A percentile compares a stretch with the other conserved stretches of the same genome.
Evolutionary conservation across 2,888 invertebrate genomes (phyloP).

Genomic region (Drosophila peninsularis): DNA sequence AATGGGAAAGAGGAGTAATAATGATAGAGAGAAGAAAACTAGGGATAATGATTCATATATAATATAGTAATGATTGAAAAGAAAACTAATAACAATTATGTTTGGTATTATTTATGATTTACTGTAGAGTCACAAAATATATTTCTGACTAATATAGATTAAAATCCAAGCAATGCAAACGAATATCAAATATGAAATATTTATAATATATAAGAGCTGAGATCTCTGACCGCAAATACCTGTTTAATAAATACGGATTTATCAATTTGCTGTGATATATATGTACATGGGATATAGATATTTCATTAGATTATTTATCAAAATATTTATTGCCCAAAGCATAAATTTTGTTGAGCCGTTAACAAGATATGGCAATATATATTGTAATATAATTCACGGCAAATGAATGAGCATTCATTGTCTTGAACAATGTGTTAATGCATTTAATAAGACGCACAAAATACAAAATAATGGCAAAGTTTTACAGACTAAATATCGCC

Average conservation of each 20-base stretch:
- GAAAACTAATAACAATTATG: neutral
- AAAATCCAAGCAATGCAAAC: neutral
- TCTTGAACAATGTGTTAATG: constrained; percentile 8
- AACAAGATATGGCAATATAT: constrained; percentile 6
- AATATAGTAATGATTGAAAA: too few species aligned
- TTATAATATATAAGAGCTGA: neutral
- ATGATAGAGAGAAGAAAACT: neutral
- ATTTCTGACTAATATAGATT: neutral
- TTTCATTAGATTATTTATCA: constrained; percentile 7
- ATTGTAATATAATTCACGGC: constrained; percentile 6
- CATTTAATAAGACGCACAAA: neutral
- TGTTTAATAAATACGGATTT: constrained; percentile 3
- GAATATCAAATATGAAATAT: neutral
- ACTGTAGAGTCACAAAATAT: neutral
- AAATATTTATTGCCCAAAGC: neutral
- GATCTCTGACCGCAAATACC: constrained; percentile 1
- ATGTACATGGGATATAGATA: neutral
- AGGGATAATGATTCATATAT: neutral
- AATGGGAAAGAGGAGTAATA: neutral
- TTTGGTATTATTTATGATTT: neutral
- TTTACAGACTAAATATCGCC: neutral
- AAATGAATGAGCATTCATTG: constrained; percentile 19
- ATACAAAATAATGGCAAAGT: constrained; percentile 6
- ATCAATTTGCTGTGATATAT: constrained; percentile 6
- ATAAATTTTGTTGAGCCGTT: neutral